These are phyloP conservation scores for Onychomys torridus DNA, from an alignment of 2,797 vertebrate species.

Conservation along the genomic window DNA sequence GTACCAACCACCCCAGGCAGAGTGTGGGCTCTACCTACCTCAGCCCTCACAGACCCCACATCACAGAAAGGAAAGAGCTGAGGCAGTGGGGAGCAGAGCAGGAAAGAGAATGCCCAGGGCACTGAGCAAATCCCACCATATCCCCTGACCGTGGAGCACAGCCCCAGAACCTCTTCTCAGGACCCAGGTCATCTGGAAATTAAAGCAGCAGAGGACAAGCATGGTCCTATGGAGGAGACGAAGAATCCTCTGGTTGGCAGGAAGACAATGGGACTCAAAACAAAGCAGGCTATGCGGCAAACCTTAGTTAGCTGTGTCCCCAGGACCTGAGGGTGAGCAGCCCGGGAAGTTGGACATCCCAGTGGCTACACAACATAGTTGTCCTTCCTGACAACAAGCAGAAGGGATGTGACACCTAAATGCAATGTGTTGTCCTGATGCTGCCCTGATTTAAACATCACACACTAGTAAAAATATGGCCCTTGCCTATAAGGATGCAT, in stretches of 20 bases:
- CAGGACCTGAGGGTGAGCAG: neutral
- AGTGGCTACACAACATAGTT: neutral
- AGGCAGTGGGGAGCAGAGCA: too few relatives aligned
- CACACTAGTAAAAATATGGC: neutral
- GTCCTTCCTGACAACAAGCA: neutral
- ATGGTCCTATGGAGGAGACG: too few relatives aligned
- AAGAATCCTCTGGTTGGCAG: neutral
- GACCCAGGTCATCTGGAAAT: neutral
- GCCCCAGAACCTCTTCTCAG: neutral
- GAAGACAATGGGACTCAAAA: neutral
- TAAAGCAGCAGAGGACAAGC: neutral
- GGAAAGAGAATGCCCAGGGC: neutral
- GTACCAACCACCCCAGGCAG: neutral
- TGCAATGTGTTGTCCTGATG: neutral
- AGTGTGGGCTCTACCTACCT: neutral
- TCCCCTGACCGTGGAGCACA: neutral
- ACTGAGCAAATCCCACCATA: neutral
- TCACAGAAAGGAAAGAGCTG: neutral
- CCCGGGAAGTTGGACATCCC: neutral
- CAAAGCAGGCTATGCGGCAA: neutral
- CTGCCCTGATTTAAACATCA: neutral
- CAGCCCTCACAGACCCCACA: neutral
- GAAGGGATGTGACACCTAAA: neutral
- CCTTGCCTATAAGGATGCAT: neutral
- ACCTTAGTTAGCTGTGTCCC: neutral